Conservation (phyloP, 2,888 invertebrate genomes). For the Hipparchia semele region DNA sequence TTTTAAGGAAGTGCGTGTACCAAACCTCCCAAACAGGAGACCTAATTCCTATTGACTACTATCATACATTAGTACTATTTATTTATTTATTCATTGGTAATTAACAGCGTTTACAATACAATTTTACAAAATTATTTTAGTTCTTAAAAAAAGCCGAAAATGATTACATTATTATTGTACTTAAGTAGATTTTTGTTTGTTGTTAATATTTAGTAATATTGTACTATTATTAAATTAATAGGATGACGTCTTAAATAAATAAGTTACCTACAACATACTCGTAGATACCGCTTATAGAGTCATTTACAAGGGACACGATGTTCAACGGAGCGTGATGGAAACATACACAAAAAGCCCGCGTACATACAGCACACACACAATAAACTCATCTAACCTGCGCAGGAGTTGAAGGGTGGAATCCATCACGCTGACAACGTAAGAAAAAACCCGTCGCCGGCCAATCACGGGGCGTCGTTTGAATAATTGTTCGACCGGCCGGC, state of each 20-base stretch:
- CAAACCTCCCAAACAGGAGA: too few species aligned
- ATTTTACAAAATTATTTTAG: too few species aligned
- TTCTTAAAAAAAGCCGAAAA: too few species aligned
- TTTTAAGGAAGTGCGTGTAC: too few species aligned
- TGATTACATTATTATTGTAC: too few species aligned
- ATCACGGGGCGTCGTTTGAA: slow-evolving; percentile 73
- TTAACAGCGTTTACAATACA: too few species aligned
- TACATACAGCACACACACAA: slow-evolving; percentile 26
- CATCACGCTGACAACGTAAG: slow-evolving; percentile 72
- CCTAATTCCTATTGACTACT: too few species aligned
- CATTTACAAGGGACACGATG: slow-evolving; percentile 8
- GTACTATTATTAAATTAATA: neutral
- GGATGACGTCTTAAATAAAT: neutral
- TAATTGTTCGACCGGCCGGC: slow-evolving; percentile 76
- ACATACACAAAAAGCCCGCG: slow-evolving; percentile 31
- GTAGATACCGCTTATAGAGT: neutral
- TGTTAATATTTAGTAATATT: too few species aligned
- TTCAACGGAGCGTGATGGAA: slow-evolving; percentile 25
- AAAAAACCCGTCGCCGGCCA: slow-evolving; percentile 70
- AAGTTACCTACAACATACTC: neutral
- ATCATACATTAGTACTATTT: too few species aligned
- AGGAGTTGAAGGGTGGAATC: slow-evolving; percentile 79
- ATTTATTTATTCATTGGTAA: too few species aligned
- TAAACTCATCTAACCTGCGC: slow-evolving; percentile 55
- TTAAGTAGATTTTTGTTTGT: too few species aligned